Percentiles rank a stretch among this genome's conserved stretches.
phyloP scores from a whole-genome alignment of 30 jellyfish, hydroid and myxozoan species.

The Pseudorhiza aurosa region DNA sequence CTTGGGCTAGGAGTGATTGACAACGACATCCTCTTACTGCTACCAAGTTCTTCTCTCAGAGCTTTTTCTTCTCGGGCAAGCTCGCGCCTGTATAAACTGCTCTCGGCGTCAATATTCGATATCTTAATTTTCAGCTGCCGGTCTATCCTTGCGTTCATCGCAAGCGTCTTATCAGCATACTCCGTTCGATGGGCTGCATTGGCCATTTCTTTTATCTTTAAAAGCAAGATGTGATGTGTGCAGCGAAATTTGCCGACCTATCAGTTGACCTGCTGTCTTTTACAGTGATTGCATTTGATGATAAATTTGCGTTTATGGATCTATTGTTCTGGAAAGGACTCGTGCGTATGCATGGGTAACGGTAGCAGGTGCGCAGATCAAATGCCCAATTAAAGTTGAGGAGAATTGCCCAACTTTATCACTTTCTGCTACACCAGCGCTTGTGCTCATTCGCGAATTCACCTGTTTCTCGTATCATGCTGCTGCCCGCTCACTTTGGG shows the following conservation, averaged over 20 bases:
- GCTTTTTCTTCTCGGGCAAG: conserved; percentile 51
- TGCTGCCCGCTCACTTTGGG: too few species aligned
- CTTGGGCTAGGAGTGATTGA: conserved; percentile 8
- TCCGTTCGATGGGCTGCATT: conserved; percentile 54
- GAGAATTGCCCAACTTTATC: too few species aligned
- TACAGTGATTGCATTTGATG: neutral
- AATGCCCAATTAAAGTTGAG: neutral
- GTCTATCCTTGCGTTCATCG: conserved; percentile 63
- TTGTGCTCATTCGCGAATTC: too few species aligned
- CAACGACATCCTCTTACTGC: conserved; percentile 52
- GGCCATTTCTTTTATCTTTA: conserved; percentile 52
- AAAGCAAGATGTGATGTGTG: neutral
- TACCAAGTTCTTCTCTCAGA: conserved; percentile 35
- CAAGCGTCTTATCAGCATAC: conserved; percentile 68
- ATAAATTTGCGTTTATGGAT: neutral
- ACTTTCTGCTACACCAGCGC: too few species aligned
- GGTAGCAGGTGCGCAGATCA: conserved; percentile 19
- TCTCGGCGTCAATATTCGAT: conserved; percentile 59
- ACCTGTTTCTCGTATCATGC: neutral
- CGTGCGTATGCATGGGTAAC: neutral
- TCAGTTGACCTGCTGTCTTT: conserved; percentile 2
- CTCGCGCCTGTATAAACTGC: conserved; percentile 43
- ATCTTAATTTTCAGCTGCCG: conserved; percentile 72
- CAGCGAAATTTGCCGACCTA: neutral
- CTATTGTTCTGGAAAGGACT: neutral